A percentile compares a stretch with the other conserved stretches of the same genome.
These are phyloP conservation scores for Cossypha caffra DNA, from an alignment of 2,797 vertebrate genomes.

Conservation along the genomic window DNA sequence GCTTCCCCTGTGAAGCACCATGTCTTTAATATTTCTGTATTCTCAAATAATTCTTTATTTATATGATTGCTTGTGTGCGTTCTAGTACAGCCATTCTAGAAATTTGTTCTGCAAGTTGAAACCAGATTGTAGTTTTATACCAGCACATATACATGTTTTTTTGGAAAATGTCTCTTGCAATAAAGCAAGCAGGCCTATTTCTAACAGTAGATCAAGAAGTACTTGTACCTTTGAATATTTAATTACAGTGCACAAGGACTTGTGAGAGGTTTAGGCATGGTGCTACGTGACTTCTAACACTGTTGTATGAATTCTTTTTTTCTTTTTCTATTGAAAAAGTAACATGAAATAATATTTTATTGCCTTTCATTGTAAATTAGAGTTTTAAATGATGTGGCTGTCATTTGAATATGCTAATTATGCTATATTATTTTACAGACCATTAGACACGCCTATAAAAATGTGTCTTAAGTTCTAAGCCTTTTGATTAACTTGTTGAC, in stretches of 20 bases:
- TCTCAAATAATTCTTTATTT: not conserved
- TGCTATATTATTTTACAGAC: conserved; percentile 47
- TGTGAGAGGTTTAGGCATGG: not conserved
- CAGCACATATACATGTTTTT: not conserved
- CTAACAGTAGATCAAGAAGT: not conserved
- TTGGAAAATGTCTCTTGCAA: not conserved
- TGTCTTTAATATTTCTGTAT: not conserved
- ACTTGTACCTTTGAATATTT: not conserved
- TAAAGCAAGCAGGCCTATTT: not conserved
- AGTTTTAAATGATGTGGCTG: conserved; percentile 26
- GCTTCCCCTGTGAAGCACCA: not conserved
- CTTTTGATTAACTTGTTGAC: conserved; percentile 67
- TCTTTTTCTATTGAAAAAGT: not conserved
- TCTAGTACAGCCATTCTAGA: not conserved
- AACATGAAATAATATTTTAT: not conserved
- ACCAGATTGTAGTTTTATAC: not conserved
- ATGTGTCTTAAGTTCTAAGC: conserved; percentile 24
- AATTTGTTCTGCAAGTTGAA: not conserved
- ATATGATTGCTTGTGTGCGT: not conserved
- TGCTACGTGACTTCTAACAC: not conserved
- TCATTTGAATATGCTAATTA: conserved; percentile 38
- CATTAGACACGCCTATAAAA: conserved; percentile 29
- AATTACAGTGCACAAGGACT: not conserved
- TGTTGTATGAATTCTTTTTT: not conserved
- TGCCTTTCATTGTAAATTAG: conserved; percentile 23